Evolutionary conservation across 2,113 vertebrate species (phyloP), one percentile per base, ranked within the genome.

Genomic region (Megaleporinus macrocephalus): DNA sequence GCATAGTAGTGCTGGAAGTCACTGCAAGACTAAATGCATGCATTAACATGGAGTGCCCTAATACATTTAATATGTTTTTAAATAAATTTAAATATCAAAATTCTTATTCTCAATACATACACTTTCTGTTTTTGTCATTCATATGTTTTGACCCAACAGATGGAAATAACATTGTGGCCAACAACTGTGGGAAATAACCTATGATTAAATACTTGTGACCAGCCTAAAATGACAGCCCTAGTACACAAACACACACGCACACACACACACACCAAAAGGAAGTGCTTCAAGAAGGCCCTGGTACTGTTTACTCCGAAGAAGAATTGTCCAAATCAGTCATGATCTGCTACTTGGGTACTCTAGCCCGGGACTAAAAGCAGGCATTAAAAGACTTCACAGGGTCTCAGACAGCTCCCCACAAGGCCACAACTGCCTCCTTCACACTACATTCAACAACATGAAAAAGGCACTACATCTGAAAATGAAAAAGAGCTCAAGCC

Each of bases 381-480:
- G n/a, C 14, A 72, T 29, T 68, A 68, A 68, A 68, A 20, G 16
- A 73, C 24, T 53, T 49, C 24, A 27, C 71, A 70, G 36, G 26
- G 68, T 22, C 36, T 24, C 10, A 44, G 36, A 70, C 68, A 24
- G 15, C 20, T 68, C 65, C 27, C 27, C 24, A 72, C 0, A 27
- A 51, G 44, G 44, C 70, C 27, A 36, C 70, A 72, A 27, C 70
- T 49, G n/a, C 41, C 44, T 72, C 22, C 26, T 72, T 47, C 41
- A 24, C 69, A 49, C 14, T 72, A 7, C 41, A 41, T 66, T 7
- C 16, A 18, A 15, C 22, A 59, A 11, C 29, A 66, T 66, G 61
- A 20, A 30, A 16, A 66, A 66, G 33, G 20, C 20, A 20, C 1
- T 22, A n/a, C 24, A 59, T n/a, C 55, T 9, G 1, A 2, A n/a